Evolutionary conservation across 2,888 invertebrate species (phyloP), one percentile per base, ranked within the genome.

Genomic region (Lissocephala sabroskyi): DNA sequence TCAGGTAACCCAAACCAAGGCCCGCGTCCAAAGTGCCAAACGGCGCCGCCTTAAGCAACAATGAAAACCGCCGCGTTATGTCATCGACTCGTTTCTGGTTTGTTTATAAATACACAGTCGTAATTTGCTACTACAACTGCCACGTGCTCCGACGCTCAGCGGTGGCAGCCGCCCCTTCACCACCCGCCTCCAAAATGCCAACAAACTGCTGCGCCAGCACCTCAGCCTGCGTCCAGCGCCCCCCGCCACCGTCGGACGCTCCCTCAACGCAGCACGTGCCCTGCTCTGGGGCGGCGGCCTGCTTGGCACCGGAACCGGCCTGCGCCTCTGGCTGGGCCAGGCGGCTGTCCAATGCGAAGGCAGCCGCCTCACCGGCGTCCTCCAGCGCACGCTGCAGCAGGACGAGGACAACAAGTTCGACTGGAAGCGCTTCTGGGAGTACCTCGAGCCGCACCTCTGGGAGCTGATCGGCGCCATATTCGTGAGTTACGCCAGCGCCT

Each of bases 391-490:
- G 1, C 49, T 81, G 19, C 56, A 44, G 10, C 39, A 37, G 29
- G 46, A 87, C 41, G 88, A 88, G 44, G 86, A 87, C 60, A 81
- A 87, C 1, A 86, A 88, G 55, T 95, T 96, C 85, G 92, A 94
- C 78, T 96, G 95, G 95, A 86, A 82, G 14, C 89, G 87, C 53
- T 89, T 96, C 56, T 89, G 91, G 82, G 79, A 86, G 10, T 91
- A 96, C 79, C 83, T 96, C 1, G 86, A 87, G 76, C 93, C 94
- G 17, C 92, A 95, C 81, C 85, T 92, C 52, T 91, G 90, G 88
- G 88, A 92, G 59, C 87, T 96, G 44, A 75, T 91, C 4, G 89
- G 91, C 46, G 95, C 96, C 49, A 87, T 96, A 70, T 87, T 88
- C 70, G 96, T 96, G 85, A 75, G 77, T 51, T 3, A 26, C 6